Evolutionary conservation across 2,888 invertebrate genomes (phyloP), one percentile per base, ranked within the genome.

Genomic region (Trisateles emortualis): DNA sequence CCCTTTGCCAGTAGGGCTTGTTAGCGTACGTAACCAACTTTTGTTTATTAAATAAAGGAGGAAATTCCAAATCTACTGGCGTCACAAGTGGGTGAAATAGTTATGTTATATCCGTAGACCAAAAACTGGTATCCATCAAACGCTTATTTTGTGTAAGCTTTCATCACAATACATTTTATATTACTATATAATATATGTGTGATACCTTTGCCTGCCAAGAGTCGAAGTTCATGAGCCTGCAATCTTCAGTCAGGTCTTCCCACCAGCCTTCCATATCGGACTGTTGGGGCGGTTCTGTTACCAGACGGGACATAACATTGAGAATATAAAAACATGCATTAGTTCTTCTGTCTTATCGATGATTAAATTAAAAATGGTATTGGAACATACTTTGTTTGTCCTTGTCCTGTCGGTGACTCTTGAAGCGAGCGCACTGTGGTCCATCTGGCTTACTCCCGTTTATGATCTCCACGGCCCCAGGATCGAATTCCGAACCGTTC

Each of bases 171-270:
- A 29, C 17, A 40, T 40, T 14, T 26, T 13, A 41, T 29, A 11
- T 40, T 1, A 32, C n/a, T 26, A 1, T 10, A 0, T 14, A 14
- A 2, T 30, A 10, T 33, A 14, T 43, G 61, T 55, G n/a, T n/a
- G n/a, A n/a, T 70, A 92, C 93, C 76, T 94, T 94, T 3, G 95
- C 94, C 61, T 95, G 90, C 57, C 90, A 84, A 22, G 93, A 86
- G 9, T 94, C 93, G 50, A 96, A 87, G 58, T 95, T 93, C 95
- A 96, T 95, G 30, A 96, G 83, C 60, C 96, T 92, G 74, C 96
- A 96, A 68, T 96, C 95, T 68, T 95, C 95, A 26, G 94, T 95
- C 16, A 96, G 88, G 67, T 95, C 95, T 55, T 95, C 94, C 96
- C 96, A 96, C 96, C 95, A 95, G 50, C 94, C 94, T 72, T 94